Evolutionary conservation across 2,113 vertebrate species (phyloP).

Genomic region (Dipodomys spectabilis): DNA sequence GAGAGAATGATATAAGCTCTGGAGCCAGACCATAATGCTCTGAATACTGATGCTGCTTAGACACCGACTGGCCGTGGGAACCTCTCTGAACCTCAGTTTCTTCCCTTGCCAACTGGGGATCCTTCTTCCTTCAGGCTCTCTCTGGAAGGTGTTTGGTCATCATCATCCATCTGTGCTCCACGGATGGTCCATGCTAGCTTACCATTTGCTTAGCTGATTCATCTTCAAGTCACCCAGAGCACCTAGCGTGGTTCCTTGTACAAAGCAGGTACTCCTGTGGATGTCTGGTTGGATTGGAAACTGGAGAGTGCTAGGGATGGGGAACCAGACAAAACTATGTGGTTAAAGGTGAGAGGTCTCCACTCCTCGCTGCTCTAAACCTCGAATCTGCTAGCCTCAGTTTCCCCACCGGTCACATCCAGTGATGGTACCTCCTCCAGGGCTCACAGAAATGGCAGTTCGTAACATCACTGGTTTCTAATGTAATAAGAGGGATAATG

Average conservation of each 20-base stretch:
- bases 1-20: slow-evolving; percentile 34
- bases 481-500: slow-evolving; percentile 77
- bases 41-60: slow-evolving; percentile 50
- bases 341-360: background rate
- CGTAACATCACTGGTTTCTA: slow-evolving; percentile 65
- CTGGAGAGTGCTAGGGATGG: background rate
- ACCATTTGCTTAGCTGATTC: background rate
- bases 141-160: background rate
- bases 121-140: background rate
- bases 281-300: background rate
- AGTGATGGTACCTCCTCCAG: slow-evolving; percentile 43
- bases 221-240: background rate
- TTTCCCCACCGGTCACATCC: slow-evolving; percentile 37
- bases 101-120: background rate
- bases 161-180: background rate
- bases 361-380: background rate
- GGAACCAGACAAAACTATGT: background rate
- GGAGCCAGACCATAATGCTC: slow-evolving; percentile 41
- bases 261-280: background rate
- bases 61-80: background rate
- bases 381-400: background rate
- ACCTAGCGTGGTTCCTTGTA: background rate
- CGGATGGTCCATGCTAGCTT: background rate
- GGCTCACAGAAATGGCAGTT: slow-evolving; percentile 19
- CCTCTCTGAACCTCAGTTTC: slow-evolving; percentile 57